Evolutionary conservation across 2,113 vertebrate species (phyloP).

Genomic region (Amazona vittata): DNA sequence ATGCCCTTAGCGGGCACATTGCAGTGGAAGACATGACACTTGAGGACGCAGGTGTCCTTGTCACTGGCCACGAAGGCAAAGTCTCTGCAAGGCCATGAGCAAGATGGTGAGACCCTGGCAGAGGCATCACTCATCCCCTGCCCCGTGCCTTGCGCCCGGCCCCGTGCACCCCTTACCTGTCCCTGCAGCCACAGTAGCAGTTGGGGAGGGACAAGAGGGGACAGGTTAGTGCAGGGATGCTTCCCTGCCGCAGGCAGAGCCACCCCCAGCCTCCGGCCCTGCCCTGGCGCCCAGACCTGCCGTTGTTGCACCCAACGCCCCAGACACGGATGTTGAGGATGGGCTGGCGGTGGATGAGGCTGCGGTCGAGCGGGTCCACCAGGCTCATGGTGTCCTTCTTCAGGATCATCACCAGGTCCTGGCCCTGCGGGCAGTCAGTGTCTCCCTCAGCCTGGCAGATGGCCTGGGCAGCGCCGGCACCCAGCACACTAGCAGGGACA

Average conservation of each 20-base stretch:
- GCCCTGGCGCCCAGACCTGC: constrained; percentile 77
- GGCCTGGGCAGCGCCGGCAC: not conserved
- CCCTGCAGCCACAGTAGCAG: constrained; percentile 66
- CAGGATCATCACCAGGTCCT: constrained; percentile 94
- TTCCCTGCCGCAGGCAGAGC: accelerated
- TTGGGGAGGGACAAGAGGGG: constrained; percentile 52
- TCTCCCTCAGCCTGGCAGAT: not conserved
- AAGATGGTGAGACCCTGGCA: not conserved
- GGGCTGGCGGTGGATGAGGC: constrained; percentile 90
- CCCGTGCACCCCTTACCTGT: constrained; percentile 67
- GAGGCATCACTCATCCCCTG: not conserved
- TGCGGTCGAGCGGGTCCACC: constrained; percentile 89
- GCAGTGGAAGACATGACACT: constrained; percentile 96
- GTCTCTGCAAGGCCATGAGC: constrained; percentile 80
- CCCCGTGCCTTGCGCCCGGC: not conserved
- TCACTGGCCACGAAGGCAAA: constrained; percentile 95
- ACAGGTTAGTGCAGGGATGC: constrained; percentile 4
- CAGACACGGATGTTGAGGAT: constrained; percentile 96
- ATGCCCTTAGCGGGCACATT: constrained; percentile 92
- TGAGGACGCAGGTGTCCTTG: constrained; percentile 93
- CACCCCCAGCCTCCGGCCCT: not conserved
- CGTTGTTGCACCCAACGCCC: constrained; percentile 96
- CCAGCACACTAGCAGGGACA: not conserved
- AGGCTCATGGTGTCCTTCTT: constrained; percentile 93
- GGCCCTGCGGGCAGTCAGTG: constrained; percentile 75